Percentiles rank a stretch among this genome's conserved stretches.
phyloP scores from a whole-genome alignment of 2,888 invertebrate genomes.

The Latrodectus hesperus region DNA sequence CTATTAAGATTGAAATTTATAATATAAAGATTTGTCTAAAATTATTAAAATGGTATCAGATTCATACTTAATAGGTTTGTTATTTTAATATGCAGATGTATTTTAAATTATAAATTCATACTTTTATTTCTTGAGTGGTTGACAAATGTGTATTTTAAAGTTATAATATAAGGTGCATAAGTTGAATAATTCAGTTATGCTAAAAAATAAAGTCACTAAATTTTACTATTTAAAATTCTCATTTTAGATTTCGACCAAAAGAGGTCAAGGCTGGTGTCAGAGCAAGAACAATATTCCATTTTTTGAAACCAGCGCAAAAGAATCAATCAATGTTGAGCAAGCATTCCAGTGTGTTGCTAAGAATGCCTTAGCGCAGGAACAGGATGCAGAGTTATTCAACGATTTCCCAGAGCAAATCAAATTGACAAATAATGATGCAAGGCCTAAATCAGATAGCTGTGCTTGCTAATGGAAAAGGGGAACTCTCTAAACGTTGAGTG shows the following conservation, averaged over 20 bases:
- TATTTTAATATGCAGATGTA: no score
- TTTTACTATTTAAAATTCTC: constrained; percentile 12
- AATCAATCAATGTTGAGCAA: constrained; percentile 98
- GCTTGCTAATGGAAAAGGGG: constrained; percentile 71
- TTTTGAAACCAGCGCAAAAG: constrained; percentile 99
- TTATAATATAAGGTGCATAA: no score
- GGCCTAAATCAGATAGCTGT: constrained; percentile 71
- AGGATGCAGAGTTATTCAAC: constrained; percentile 93
- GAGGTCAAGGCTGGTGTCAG: constrained; percentile 99
- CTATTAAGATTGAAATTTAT: no score
- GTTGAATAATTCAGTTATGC: not conserved
- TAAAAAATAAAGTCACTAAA: not conserved
- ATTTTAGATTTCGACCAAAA: constrained; percentile 80
- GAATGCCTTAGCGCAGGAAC: constrained; percentile 88
- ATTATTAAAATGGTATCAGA: no score
- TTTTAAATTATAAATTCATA: no score
- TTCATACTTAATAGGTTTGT: no score
- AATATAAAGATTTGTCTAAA: no score
- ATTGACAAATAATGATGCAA: constrained; percentile 76
- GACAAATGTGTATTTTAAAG: no score
- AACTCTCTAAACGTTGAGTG: constrained; percentile 25
- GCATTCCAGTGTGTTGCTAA: constrained; percentile 99
- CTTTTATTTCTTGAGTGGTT: no score
- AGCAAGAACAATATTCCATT: constrained; percentile 99
- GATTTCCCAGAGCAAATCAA: constrained; percentile 98